Evolutionary conservation across 1,140 invertebrate species (phyloP).

Genomic region (Nixonia krombeini): DNA sequence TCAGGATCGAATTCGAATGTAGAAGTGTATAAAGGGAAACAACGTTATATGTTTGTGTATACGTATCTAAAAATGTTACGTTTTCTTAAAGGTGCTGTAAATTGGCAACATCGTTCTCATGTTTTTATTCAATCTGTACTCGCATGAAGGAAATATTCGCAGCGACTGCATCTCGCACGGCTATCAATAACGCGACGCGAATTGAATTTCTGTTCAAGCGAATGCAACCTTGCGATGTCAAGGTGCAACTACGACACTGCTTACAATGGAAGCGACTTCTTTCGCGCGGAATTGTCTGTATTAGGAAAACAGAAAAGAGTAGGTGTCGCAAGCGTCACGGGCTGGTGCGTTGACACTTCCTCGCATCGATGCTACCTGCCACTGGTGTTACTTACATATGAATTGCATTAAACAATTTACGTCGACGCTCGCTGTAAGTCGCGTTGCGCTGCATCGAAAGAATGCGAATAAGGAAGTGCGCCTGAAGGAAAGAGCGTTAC

Average conservation of each 20-base stretch:
- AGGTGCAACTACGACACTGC: constrained; percentile 29
- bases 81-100: no score
- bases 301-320: constrained; percentile 40
- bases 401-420: constrained; percentile 52
- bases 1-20: no score
- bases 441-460: constrained; percentile 37
- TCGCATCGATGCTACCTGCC: constrained; percentile 45
- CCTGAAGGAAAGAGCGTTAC: constrained; percentile 17
- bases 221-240: constrained; percentile 32
- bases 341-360: constrained; percentile 48
- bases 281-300: constrained; percentile 27
- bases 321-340: constrained; percentile 46
- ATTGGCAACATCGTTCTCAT: no score
- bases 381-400: constrained; percentile 45
- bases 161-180: no score
- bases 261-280: constrained; percentile 45
- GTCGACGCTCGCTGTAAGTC: constrained; percentile 42
- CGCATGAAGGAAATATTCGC: no score
- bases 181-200: no score
- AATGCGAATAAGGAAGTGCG: constrained; percentile 28
- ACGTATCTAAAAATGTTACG: no score
- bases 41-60: no score
- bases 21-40: no score
- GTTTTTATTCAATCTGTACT: neutral
- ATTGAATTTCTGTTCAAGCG: constrained; percentile 31